Evolutionary conservation across 2,113 vertebrate species (phyloP).

Genomic region (Lutjanus erythropterus): DNA sequence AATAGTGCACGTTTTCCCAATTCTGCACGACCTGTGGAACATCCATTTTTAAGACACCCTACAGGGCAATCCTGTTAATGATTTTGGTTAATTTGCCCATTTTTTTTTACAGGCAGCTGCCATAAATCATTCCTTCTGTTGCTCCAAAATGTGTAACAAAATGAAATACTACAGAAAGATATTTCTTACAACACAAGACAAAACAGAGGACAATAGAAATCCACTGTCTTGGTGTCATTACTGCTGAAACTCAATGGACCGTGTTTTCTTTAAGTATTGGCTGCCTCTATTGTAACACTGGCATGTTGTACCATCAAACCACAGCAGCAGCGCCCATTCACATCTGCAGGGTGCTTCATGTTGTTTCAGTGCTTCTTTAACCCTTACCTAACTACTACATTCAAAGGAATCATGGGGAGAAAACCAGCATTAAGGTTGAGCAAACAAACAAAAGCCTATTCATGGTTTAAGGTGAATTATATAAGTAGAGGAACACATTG

Average conservation of each 20-base stretch:
- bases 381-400: constrained; percentile 19
- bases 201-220: constrained; percentile 17
- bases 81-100: not conserved
- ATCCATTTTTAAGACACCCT: not conserved
- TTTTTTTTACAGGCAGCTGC: not conserved
- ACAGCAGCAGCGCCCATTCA: constrained; percentile 49
- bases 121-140: not conserved
- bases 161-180: not conserved
- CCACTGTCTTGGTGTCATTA: constrained; percentile 37
- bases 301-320: constrained; percentile 32
- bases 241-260: constrained; percentile 38
- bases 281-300: constrained; percentile 9
- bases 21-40: constrained; percentile 53
- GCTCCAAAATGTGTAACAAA: not conserved
- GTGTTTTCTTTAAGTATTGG: constrained; percentile 5
- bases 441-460: not conserved
- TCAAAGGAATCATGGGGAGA: constrained; percentile 1
- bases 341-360: constrained; percentile 48
- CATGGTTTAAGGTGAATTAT: not conserved
- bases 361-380: constrained; percentile 34
- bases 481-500: not conserved
- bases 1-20: not conserved
- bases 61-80: not conserved
- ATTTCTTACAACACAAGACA: not conserved
- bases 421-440: constrained; percentile 1